Base-by-base conservation (phyloP, 2,797 vertebrate species). In the Enteromius fasciolatus region DNA sequence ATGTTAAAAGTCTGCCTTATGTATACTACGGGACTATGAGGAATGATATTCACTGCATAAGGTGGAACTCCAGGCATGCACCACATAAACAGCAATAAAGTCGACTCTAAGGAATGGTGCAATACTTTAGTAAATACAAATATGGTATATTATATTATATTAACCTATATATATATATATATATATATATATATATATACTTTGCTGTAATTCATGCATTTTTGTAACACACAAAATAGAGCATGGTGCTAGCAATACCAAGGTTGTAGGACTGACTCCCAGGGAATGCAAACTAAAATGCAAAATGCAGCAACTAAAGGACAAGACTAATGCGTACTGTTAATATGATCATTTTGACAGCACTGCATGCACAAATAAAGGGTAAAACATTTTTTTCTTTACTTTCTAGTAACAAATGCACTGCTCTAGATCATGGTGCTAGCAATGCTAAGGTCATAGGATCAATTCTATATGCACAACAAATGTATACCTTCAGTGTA, bases 1-100 rank as follows among this genome's bases (percentile, higher is more conserved):
- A 25, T 68, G 48, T 68, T 68, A 20, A 63, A 77, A 67, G 31
- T 5, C 15, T 33, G 39, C n/a, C 8, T 61, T 48, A 31, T 80
- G 52, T 7, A 59, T 14, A 20, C 69, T 50, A 52, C 17, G 8
- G n/a, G 36, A 41, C 44, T 28, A 15, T 44, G 67, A 25, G 3
- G 23, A 70, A 18, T 36, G 48, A 59, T 15, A 59, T 17, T 20
- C 5, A 54, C 72, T 36, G 7, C 72, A 54, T n/a, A n/a, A 3
- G 31, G 25, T 52, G 25, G 44, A 31, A 50, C 8, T 72, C 25
- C 41, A 41, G 39, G 39, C 2, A 50, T 48, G 17, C 1, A 52
- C 28, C 9, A 52, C 25, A 73, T 73, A 52, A 73, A 52, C 33
- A 73, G 18, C 70, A 48, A 31, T 33, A 52, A 33, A 31, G 48